Base-by-base conservation (phyloP, 2,888 invertebrate species). In the Cremastinae sp. region DNA sequence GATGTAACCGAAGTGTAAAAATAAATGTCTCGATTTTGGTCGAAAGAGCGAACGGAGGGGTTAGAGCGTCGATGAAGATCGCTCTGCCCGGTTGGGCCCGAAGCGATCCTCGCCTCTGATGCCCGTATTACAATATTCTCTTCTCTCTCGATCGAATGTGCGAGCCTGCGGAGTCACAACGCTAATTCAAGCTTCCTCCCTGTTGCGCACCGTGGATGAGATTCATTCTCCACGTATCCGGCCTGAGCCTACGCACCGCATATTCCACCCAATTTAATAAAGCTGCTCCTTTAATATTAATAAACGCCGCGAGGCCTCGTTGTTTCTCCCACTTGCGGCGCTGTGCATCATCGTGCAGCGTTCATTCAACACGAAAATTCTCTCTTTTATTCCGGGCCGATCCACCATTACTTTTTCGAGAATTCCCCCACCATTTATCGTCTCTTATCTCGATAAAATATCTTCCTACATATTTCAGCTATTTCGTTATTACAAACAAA, bases 171-270 rank as follows among this genome's bases (percentile, higher is more conserved):
- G 14, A 16, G 37, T 47, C 84, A 85, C 84, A 82, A 84, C 76
- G 83, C 83, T 88, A 88, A 88, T 88, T 88, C 83, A 81, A 86
- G 88, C 88, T 88, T 88, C 88, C 88, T 87, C 85, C 85, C 84
- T 56, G 62, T 20, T 43, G 59, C 35, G 61, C 49, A 66, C 39
- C 84, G 79, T 86, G 87, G 88, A 87, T 87, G 88, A 88, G 88
- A 88, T 88, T 88, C 88, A 88, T 88, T 88, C 87, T 83, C 84
- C 85, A 86, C 86, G 88, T 88, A 88, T 88, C 88, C 88, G 88
- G 88, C 84, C 81, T 81, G 82, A 81, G 83, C 86, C 88, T 85
- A 88, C 88, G 88, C 87, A 86, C 81, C 85, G 84, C 87, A 87
- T 45, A 56, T 88, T 88, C 86, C 87, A 86, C 84, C 86, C 87